A percentile compares a stretch with the other conserved stretches of the same genome.
These are phyloP conservation scores for Propithecus coquereli DNA, from an alignment of 2,113 vertebrate species.

Conservation along the genomic window DNA sequence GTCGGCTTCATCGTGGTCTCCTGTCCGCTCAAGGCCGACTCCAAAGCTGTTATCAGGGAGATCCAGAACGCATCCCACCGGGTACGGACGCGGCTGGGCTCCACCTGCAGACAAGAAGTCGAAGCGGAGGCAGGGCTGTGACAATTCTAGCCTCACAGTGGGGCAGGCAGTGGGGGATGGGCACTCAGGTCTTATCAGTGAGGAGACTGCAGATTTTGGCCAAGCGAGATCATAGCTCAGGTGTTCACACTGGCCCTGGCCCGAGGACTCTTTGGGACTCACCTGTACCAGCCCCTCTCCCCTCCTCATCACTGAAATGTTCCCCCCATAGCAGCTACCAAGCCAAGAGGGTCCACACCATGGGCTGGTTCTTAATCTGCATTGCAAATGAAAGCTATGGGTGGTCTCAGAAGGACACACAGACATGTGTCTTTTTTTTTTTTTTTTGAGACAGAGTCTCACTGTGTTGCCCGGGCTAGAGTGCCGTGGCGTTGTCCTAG, in stretches of 20 bases:
- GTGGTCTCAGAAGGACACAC: background rate
- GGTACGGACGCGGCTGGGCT: conserved; percentile 71
- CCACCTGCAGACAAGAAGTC: background rate
- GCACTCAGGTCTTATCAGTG: background rate
- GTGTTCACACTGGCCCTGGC: fast-evolving
- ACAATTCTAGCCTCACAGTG: too few species aligned
- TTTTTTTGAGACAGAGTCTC: too few species aligned
- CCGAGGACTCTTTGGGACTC: background rate
- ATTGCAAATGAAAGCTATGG: background rate
- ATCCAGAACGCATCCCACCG: conserved; percentile 96
- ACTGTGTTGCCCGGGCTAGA: too few species aligned
- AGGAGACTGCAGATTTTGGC: background rate
- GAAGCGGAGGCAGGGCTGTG: too few species aligned
- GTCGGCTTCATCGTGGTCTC: conserved; percentile 97
- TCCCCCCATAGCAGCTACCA: background rate
- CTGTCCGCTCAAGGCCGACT: conserved; percentile 95
- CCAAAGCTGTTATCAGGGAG: conserved; percentile 93
- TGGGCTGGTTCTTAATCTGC: background rate
- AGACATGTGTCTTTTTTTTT: fast-evolving
- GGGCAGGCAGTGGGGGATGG: background rate
- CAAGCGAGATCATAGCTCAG: fast-evolving
- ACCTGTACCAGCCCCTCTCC: background rate
- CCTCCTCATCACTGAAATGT: background rate
- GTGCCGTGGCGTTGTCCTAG: too few species aligned
- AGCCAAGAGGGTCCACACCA: background rate